phyloP scores from a whole-genome alignment of 2,888 invertebrate species.

The Sympetrum striolatum region DNA sequence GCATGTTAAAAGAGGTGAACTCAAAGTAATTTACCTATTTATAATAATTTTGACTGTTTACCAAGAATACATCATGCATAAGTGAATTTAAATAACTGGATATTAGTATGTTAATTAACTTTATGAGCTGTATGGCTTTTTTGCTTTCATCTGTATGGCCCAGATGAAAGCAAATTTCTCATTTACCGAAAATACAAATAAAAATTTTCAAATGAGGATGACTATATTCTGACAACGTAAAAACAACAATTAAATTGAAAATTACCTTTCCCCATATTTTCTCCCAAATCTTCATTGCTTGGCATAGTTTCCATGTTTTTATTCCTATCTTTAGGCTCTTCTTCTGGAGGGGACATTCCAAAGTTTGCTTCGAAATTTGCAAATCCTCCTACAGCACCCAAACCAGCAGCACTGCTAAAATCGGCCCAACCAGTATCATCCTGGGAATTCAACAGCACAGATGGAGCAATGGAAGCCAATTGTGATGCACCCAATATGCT shows the following conservation, averaged over 20 bases:
- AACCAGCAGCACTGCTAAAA: conserved; percentile 12
- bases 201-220: too few relatives aligned
- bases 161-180: too few relatives aligned
- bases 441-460: background rate
- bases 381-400: conserved; percentile 1
- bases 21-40: too few relatives aligned
- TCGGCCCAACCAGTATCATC: conserved; percentile 17
- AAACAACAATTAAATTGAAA: background rate
- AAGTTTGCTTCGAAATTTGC: conserved; percentile 34
- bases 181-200: too few relatives aligned
- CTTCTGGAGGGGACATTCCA: background rate
- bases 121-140: too few relatives aligned
- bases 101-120: too few relatives aligned
- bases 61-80: too few relatives aligned
- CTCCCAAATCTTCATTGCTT: background rate
- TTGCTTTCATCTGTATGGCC: too few relatives aligned
- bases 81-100: too few relatives aligned
- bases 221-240: too few relatives aligned
- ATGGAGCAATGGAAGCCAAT: conserved; percentile 8
- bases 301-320: background rate
- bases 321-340: background rate
- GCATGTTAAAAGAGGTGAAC: too few relatives aligned
- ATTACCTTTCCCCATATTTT: background rate
- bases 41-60: too few relatives aligned
- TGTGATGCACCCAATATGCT: background rate